These are phyloP conservation scores for Cossypha dichroa DNA, from an alignment of 2,797 vertebrate genomes.

Conservation along the genomic window DNA sequence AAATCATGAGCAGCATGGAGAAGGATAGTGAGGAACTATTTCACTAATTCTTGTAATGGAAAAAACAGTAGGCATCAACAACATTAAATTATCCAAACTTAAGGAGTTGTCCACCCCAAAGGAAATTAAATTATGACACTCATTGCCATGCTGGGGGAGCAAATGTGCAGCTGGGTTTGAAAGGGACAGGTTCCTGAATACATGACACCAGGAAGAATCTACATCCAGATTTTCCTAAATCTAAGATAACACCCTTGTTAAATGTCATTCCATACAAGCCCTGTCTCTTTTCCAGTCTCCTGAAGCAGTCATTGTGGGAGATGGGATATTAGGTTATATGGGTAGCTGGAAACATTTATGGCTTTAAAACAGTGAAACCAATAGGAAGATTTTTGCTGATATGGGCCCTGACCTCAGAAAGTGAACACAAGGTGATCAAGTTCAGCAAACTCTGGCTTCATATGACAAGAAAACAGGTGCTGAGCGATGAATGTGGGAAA, in stretches of 20 bases:
- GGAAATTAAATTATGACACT: neutral
- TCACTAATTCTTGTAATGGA: neutral
- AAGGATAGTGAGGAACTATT: neutral
- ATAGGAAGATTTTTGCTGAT: neutral
- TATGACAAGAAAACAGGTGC: neutral
- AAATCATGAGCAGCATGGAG: neutral
- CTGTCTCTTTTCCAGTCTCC: neutral
- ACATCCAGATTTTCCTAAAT: neutral
- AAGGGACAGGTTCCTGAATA: neutral
- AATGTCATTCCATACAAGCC: neutral
- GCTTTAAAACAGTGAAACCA: neutral
- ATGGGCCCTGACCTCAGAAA: neutral
- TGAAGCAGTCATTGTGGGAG: neutral
- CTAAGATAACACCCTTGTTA: neutral
- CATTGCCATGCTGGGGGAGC: neutral
- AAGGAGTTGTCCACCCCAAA: neutral
- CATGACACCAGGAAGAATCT: neutral
- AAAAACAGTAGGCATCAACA: neutral
- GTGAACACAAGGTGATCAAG: neutral
- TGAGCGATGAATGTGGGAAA: fast-evolving
- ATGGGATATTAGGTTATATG: neutral
- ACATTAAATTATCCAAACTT: neutral
- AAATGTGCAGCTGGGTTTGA: neutral
- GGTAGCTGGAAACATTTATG: neutral
- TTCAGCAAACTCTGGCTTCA: neutral